Base-by-base conservation (phyloP, 2,113 vertebrate species). In the Microtus oregoni region DNA sequence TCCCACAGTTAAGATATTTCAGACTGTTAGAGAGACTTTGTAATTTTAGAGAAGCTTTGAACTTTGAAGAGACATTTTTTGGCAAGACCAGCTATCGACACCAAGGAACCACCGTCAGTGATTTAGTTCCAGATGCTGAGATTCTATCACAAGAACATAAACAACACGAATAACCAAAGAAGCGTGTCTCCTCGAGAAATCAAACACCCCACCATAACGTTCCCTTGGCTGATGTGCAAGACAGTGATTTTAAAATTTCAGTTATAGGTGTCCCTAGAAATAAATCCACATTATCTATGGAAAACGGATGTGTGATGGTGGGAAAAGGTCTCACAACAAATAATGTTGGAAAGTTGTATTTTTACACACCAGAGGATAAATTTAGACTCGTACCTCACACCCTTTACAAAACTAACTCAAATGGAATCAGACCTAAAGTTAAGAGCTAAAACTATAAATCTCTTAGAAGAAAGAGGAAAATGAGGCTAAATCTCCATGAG, bases 381-480 rank as follows among this genome's bases (percentile, higher is more conserved):
- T 26, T 52, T n/a, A 50, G 11, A n/a, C 32, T 11, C 32, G 15
- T 86, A n/a, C 63, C 63, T 86, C 41, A 68, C 3, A 3, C 12
- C 32, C 17, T n/a, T 50, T 32, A 50, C 38, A 86, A 72, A 86
- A n/a, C 38, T 41, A 72, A 78, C 32, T 78, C 72, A 86, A 35
- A 78, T 86, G 58, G 73, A 19, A 72, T 86, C 24, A 79, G 19
- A 86, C 22, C 15, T 63, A 72, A 72, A 70, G 72, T 14, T 72
- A 86, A 91, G 24, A 78, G 38, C 61, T 91, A 91, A 86, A 86
- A 61, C 28, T 14, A 83, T 76, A 82, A 82, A 82, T 35, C 52
- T 82, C 32, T n/a, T 14, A 14, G 19, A 55, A 73, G 17, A 44
- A 22, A 79, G 70, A 44, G 63, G 38, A 82, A 19, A 3, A 5